Conservation (phyloP, 2,113 vertebrate genomes). For the Gobiocypris rarus region DNA sequence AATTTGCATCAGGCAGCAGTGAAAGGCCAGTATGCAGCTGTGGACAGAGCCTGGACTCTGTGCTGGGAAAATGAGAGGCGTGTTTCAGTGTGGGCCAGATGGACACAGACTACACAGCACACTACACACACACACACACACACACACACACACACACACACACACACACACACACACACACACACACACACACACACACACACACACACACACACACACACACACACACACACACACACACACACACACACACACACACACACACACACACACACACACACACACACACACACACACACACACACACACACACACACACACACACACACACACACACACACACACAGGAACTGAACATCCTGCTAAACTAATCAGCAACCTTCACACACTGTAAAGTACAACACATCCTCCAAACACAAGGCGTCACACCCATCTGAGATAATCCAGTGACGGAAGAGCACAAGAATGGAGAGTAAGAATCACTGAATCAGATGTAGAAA, state of each 20-base stretch:
- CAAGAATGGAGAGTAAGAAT: neutral
- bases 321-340: neutral
- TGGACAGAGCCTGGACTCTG: constrained; percentile 21
- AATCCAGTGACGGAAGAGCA: neutral
- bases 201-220: neutral
- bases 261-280: neutral
- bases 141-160: neutral
- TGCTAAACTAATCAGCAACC: constrained; percentile 42
- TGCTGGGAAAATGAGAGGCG: constrained; percentile 40
- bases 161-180: neutral
- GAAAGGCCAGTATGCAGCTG: constrained; percentile 45
- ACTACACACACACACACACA: neutral
- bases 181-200: neutral
- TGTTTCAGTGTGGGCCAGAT: constrained; percentile 51
- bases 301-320: neutral
- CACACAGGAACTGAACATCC: neutral
- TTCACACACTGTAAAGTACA: neutral
- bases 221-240: neutral
- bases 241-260: neutral
- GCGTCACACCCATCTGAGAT: constrained; percentile 30
- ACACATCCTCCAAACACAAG: neutral
- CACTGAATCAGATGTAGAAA: neutral
- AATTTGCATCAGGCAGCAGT: constrained; percentile 22
- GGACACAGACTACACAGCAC: neutral
- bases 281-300: neutral